A percentile compares a stretch with the other conserved stretches of the same genome.
phyloP scores from a whole-genome alignment of 2,797 vertebrate species.

The Catostomus latipinnis region DNA sequence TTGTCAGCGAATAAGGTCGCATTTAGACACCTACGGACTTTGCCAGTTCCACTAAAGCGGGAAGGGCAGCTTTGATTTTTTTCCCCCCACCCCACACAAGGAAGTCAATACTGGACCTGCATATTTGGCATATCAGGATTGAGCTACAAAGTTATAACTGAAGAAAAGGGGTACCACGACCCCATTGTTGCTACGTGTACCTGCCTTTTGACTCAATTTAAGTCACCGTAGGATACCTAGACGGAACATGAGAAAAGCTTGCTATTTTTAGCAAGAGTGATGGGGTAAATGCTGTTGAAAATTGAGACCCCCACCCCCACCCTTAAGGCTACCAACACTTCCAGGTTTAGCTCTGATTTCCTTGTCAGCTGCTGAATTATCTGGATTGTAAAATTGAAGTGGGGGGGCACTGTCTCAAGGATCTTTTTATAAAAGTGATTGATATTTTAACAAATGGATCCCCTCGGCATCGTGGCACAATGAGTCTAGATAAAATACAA shows the following conservation, averaged over 20 bases:
- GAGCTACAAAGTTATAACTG: slow-evolving; percentile 38
- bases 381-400: slow-evolving; percentile 56
- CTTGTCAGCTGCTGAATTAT: slow-evolving; percentile 61
- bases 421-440: slow-evolving; percentile 36
- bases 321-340: slow-evolving; percentile 74
- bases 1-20: slow-evolving; percentile 51
- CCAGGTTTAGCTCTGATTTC: slow-evolving; percentile 68
- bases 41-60: slow-evolving; percentile 46
- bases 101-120: slow-evolving; percentile 31
- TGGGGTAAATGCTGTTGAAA: slow-evolving; percentile 84
- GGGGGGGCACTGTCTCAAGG: slow-evolving; percentile 49
- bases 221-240: slow-evolving; percentile 55
- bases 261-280: slow-evolving; percentile 82
- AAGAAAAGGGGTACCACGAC: slow-evolving; percentile 37
- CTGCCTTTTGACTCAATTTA: slow-evolving; percentile 56
- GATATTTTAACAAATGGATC: slow-evolving; percentile 53
- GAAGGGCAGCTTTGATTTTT: slow-evolving; percentile 37
- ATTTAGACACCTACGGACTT: slow-evolving; percentile 56
- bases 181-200: slow-evolving; percentile 56
- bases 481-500: slow-evolving; percentile 72
- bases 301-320: slow-evolving; percentile 72
- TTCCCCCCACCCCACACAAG: slow-evolving; percentile 5
- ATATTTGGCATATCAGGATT: slow-evolving; percentile 45
- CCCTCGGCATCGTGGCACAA: slow-evolving; percentile 67
- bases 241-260: slow-evolving; percentile 58